Evolutionary conservation across 2,888 invertebrate genomes (phyloP).

Genomic region (Fissipunctia ypsillon): DNA sequence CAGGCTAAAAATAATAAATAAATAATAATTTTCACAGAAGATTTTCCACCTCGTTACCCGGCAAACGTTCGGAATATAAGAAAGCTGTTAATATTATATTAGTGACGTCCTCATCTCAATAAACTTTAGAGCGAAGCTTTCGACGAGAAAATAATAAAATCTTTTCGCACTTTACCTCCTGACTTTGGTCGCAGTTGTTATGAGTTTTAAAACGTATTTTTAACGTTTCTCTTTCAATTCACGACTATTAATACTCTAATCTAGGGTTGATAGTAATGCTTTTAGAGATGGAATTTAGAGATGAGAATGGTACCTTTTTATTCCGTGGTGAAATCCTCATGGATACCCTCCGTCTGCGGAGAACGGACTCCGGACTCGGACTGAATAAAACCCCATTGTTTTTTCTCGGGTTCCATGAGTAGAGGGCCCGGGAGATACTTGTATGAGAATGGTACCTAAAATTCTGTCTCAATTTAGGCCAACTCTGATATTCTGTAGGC

Average conservation of each 20-base stretch:
- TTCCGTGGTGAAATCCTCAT: too few species aligned
- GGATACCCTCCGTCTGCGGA: too few species aligned
- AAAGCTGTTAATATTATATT: conserved; percentile 64
- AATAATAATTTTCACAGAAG: not conserved
- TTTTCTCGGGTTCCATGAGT: not conserved
- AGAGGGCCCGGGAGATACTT: too few species aligned
- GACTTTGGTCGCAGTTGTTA: conserved; percentile 42
- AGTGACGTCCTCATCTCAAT: conserved; percentile 65
- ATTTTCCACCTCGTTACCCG: conserved; percentile 40
- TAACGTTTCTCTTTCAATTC: conserved; percentile 68
- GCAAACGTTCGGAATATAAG: conserved; percentile 40
- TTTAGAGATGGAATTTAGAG: not conserved
- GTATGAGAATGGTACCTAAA: not conserved
- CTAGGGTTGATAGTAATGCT: conserved; percentile 49
- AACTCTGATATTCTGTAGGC: not conserved
- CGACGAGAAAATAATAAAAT: conserved; percentile 67
- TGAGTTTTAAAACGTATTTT: conserved; percentile 67
- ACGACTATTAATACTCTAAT: conserved; percentile 55
- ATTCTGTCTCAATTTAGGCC: not conserved
- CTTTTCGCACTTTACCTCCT: conserved; percentile 60
- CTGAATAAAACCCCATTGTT: too few species aligned
- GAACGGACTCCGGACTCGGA: too few species aligned
- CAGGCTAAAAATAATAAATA: too few species aligned
- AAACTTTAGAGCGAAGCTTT: conserved; percentile 53
- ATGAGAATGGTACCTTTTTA: not conserved